These are phyloP conservation scores for Periphyllus acericola DNA, from an alignment of 2,888 invertebrate genomes.

Conservation along the genomic window DNA sequence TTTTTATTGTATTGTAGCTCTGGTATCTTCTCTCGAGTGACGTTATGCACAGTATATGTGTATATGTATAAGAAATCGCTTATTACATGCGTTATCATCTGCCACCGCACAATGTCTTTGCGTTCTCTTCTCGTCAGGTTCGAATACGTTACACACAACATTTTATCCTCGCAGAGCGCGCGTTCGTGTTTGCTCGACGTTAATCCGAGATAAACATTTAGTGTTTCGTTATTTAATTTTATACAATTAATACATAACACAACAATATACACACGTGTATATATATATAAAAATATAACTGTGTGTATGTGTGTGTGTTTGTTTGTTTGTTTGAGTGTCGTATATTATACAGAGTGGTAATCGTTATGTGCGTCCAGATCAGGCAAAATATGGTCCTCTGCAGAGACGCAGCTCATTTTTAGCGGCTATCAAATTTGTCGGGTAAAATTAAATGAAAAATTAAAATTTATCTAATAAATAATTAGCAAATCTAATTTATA, in stretches of 20 bases:
- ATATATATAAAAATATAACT: background rate
- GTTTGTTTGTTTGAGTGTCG: background rate
- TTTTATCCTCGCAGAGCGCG: background rate
- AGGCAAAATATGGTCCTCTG: too few species aligned
- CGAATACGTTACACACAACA: background rate
- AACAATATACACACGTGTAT: background rate
- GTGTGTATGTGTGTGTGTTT: background rate
- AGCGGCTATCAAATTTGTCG: too few species aligned
- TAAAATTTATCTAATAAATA: too few species aligned
- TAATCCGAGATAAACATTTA: constrained; percentile 37
- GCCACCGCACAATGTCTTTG: background rate
- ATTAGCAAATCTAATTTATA: too few species aligned
- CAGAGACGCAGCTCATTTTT: too few species aligned
- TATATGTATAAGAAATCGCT: background rate
- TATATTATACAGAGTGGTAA: background rate
- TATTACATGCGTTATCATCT: background rate
- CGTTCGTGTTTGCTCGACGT: background rate
- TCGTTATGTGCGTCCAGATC: too few species aligned
- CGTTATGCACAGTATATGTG: background rate
- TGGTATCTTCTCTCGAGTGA: background rate
- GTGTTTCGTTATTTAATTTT: background rate
- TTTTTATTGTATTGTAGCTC: background rate
- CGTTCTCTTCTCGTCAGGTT: background rate
- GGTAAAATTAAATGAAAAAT: too few species aligned
- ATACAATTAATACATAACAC: background rate